phyloP scores from a whole-genome alignment of 2,113 vertebrate genomes.

The Thermophis baileyi region DNA sequence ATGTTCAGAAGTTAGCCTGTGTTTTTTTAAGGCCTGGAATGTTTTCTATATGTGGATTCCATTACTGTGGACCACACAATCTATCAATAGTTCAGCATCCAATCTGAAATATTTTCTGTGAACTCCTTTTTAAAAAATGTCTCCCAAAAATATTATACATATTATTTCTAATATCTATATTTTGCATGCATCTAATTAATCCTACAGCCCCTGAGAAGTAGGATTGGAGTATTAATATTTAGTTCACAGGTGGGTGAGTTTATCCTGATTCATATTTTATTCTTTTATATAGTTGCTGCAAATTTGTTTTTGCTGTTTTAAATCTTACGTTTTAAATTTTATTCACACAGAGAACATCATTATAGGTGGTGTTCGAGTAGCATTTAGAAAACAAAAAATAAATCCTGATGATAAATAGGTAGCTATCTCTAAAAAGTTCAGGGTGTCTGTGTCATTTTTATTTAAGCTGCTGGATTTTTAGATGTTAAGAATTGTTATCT shows the following conservation, averaged over 20 bases:
- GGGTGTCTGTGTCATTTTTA: not conserved
- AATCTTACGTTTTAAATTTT: not conserved
- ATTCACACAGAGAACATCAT: not conserved
- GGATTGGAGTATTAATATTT: not conserved
- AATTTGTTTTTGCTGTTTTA: not conserved
- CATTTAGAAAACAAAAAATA: not conserved
- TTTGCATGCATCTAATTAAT: not conserved
- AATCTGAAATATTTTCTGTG: not conserved
- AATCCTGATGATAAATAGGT: not conserved
- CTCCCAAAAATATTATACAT: not conserved
- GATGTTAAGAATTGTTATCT: not conserved
- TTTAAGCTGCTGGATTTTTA: not conserved
- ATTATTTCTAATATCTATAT: not conserved
- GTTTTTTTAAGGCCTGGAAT: not conserved
- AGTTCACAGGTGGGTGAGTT: not conserved
- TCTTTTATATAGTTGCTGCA: not conserved
- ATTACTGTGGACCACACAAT: not conserved
- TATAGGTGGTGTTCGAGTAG: not conserved
- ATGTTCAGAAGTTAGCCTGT: not conserved
- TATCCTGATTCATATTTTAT: not conserved
- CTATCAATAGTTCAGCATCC: not conserved
- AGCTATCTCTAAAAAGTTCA: not conserved
- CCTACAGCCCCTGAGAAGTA: not conserved
- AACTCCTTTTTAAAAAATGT: not conserved
- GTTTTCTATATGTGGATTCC: not conserved